phyloP scores from a whole-genome alignment of 2,113 vertebrate genomes.

The Dermatemys mawii region DNA sequence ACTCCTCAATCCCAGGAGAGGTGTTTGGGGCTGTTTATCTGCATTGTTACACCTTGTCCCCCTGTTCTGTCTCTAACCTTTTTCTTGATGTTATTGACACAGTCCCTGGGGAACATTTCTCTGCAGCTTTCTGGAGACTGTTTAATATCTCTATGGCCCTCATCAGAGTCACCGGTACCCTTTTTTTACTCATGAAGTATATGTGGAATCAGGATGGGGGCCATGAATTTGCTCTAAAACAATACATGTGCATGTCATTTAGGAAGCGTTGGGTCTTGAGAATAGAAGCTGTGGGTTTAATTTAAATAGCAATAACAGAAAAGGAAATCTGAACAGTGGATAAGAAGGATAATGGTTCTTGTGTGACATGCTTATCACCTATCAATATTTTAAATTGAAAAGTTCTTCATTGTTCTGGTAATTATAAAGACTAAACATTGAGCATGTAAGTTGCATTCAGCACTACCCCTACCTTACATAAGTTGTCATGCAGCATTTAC shows the following conservation, averaged over 20 bases:
- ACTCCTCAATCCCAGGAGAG: neutral
- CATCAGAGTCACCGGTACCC: neutral
- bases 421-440: neutral
- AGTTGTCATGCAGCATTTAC: conserved; percentile 1
- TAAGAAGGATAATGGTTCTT: neutral
- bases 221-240: neutral
- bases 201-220: neutral
- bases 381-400: neutral
- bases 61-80: neutral
- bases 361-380: neutral
- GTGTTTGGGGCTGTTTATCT: neutral
- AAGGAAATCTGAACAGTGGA: neutral
- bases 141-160: neutral
- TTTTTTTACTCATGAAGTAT: neutral
- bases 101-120: neutral
- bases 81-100: neutral
- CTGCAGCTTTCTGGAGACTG: neutral
- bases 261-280: neutral
- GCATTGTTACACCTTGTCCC: neutral
- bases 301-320: neutral
- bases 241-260: neutral
- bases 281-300: neutral
- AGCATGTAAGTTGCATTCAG: neutral
- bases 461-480: neutral
- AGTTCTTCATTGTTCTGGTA: neutral